Evolutionary conservation across 2,113 vertebrate genomes (phyloP).

Genomic region (Sula dactylatra): DNA sequence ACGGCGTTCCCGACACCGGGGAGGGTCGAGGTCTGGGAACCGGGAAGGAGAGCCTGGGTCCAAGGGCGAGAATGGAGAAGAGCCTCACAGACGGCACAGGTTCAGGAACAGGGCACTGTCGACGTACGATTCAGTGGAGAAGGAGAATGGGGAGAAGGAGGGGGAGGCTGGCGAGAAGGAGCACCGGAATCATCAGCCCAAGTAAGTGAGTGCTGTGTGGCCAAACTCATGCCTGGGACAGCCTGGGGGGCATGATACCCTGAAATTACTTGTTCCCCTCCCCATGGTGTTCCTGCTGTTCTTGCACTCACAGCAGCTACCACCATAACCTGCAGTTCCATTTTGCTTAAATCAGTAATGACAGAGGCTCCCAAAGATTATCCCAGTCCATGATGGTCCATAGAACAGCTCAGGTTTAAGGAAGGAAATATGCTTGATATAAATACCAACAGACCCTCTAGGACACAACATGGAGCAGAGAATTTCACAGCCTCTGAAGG

Average conservation of each 20-base stretch:
- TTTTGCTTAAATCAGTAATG: not conserved
- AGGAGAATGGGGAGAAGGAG: constrained; percentile 73
- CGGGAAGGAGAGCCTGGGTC: constrained; percentile 71
- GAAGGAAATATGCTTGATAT: not conserved
- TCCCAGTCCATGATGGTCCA: not conserved
- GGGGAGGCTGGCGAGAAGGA: constrained; percentile 54
- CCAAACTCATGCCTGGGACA: fast-evolving
- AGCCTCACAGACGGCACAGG: constrained; percentile 75
- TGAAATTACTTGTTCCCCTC: not conserved
- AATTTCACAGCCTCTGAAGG: not conserved
- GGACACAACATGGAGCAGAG: not conserved
- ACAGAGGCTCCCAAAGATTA: not conserved
- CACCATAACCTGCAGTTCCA: not conserved
- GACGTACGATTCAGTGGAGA: constrained; percentile 72
- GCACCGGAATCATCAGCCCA: constrained; percentile 74
- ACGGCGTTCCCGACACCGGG: constrained; percentile 79
- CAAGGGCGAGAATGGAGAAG: constrained; percentile 75
- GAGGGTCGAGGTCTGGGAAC: constrained; percentile 68
- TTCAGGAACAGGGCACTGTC: constrained; percentile 75
- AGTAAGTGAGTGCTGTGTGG: constrained; percentile 54
- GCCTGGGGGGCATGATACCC: fast-evolving
- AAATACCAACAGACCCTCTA: not conserved
- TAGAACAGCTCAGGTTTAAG: not conserved
- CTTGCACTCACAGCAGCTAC: not conserved
- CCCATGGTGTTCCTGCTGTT: fast-evolving